Percentiles rank a stretch among this genome's conserved stretches.
Evolutionary conservation across 2,797 vertebrate species (phyloP).

Genomic region (Pseudochirops corinnae): DNA sequence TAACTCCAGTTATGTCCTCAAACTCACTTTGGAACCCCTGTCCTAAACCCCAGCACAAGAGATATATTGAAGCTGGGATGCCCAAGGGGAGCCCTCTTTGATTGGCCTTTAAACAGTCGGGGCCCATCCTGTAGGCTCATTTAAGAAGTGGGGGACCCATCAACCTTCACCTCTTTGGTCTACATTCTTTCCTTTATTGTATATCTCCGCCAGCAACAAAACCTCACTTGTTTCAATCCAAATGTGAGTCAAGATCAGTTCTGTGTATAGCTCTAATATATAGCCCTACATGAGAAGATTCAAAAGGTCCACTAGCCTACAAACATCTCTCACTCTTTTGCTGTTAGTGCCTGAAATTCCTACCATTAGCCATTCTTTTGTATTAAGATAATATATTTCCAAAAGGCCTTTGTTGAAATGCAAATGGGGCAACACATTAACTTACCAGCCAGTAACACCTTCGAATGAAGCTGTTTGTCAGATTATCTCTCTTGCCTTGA

Average conservation of each 20-base stretch:
- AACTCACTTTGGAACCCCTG: neutral
- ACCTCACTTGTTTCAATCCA: neutral
- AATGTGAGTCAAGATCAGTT: neutral
- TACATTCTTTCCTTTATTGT: neutral
- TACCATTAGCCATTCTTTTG: neutral
- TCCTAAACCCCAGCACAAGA: neutral
- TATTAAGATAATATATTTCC: slow-evolving; percentile 8
- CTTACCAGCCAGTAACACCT: neutral
- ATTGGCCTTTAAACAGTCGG: neutral
- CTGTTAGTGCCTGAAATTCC: neutral
- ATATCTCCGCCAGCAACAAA: neutral
- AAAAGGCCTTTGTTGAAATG: neutral
- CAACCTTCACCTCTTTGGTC: neutral
- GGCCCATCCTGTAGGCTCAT: neutral
- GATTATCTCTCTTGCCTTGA: neutral
- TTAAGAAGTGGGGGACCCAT: neutral
- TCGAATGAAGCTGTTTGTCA: neutral
- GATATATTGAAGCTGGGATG: neutral
- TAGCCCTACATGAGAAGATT: slow-evolving; percentile 12
- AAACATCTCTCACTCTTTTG: neutral
- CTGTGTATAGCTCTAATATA: slow-evolving; percentile 9
- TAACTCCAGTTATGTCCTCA: neutral
- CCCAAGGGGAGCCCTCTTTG: neutral
- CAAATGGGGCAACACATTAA: too few relatives aligned
- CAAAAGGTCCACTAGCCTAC: slow-evolving; percentile 21